Evolutionary conservation across 1,140 invertebrate species (phyloP), one percentile per base, ranked within the genome.

Genomic region (Leptonema lineaticorne): DNA sequence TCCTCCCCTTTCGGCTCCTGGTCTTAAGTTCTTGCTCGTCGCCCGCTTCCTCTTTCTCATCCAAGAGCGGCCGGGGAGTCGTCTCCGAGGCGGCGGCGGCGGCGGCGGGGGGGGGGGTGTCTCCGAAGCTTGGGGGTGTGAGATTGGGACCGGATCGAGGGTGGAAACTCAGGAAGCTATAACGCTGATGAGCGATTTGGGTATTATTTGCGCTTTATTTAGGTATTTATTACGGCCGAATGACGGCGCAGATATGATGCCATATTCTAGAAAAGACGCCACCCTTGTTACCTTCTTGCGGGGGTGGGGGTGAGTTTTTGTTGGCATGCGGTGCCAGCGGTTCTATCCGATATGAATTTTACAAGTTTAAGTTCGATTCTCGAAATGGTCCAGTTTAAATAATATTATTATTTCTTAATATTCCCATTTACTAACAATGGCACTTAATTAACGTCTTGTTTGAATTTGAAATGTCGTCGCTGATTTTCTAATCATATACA

Each of bases 201-300:
- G 79, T 81, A 81, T 82, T 82, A 82, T 81, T 81, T 80, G 80
- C 78, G 81, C 80, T 82, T 81, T 82, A 82, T 82, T 82, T 81
- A 75, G 79, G 80, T 81, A 81, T 83, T 83, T 83, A 83, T 81
- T 81, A 79, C 81, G 79, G 80, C 78, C 75, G 78, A 80, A 78
- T 82, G 81, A 83, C 78, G 78, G 74, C 76, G 80, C 81, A 80
- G 79, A 81, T 82, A 81, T 80, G 78, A 77, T 78, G 76, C 76
- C 72, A 74, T 64, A 64, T 64, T 64, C 46, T 18, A 64, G 62
- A 48, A 26, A 64, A 45, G 16, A 29, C 62, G 22, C 22, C 50
- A 22, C 50, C 18, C 14, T 22, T 33, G 24, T 6, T 18, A 62
- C 4, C 37, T n/a, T n/a, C n/a, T n/a, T n/a, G n/a, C n/a, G n/a